Base-by-base conservation (phyloP, 2,113 vertebrate species). In the Bambusicola thoracicus region DNA sequence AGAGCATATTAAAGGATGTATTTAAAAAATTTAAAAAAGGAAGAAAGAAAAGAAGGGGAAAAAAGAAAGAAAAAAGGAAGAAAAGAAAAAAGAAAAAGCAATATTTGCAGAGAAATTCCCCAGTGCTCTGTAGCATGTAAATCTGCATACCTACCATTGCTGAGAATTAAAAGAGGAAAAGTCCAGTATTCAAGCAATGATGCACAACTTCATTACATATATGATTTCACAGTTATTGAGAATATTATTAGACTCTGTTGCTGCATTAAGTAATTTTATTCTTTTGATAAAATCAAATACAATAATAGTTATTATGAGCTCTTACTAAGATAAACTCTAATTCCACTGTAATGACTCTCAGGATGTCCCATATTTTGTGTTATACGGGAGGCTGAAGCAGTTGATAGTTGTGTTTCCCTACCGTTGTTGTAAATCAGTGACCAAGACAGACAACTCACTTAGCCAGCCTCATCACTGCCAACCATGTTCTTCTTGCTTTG, bases 1-100 rank as follows among this genome's bases (percentile, higher is more conserved):
- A 95, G 86, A 96, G 91, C 85, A 93, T 92, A 95, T 97, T 96
- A 97, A 97, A 89, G 87, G 61, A 92, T 91, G 87, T 92, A 66
- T 76, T n/a, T n/a, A n/a, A n/a, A 94, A n/a, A 53, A 68, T 93
- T 40, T 85, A 46, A 43, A 69, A 44, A 92, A 27, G 14, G 34
- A 38, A 62, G n/a, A 62, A 58, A 58, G 30, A n/a, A n/a, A 58
- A 58, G 29, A 58, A 20, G 11, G 18, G 55, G 18, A 19, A 18
- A 56, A 53, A 25, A 56, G 30, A 11, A 32, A 53, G 27, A 29
- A 53, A 53, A 53, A 53, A 16, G 13, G 51, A 53, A 53, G 27
- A 53, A 53, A 29, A 29, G 14, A 29, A 29, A 73, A 81, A 56
- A 56, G 30, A 56, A 58, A n/a, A 76, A 83, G 8, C 92, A 48